These are phyloP conservation scores for Drosophila biarmipes DNA, from an alignment of 1,140 invertebrate species.

Conservation along the genomic window DNA sequence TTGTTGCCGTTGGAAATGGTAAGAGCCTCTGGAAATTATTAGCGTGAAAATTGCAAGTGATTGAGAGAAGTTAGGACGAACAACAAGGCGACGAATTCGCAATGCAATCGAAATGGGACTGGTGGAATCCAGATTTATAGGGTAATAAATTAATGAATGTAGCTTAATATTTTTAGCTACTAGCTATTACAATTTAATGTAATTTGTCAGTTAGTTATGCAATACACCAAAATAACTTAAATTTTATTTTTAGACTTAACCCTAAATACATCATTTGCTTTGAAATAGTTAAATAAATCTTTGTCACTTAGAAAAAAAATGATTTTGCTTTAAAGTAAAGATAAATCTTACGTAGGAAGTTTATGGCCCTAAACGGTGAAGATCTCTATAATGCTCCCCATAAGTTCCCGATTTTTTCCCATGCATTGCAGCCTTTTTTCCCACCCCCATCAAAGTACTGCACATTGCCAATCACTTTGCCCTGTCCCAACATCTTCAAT, in stretches of 20 bases:
- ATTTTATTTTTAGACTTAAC: too few species aligned
- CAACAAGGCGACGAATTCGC: conserved; percentile 24
- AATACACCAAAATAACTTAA: too few species aligned
- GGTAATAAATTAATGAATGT: too few species aligned
- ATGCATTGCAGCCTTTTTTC: conserved; percentile 5
- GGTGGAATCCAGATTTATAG: too few species aligned
- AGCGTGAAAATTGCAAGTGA: conserved; percentile 65
- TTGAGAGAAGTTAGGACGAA: conserved; percentile 29
- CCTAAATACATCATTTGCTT: too few species aligned
- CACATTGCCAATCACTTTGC: conserved; percentile 42
- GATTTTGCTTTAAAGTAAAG: too few species aligned
- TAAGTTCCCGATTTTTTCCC: conserved; percentile 8
- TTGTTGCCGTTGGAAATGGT: conserved; percentile 52
- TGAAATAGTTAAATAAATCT: too few species aligned
- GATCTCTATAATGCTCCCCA: background rate
- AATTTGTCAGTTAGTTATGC: too few species aligned
- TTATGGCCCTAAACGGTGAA: background rate
- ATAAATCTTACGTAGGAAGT: too few species aligned
- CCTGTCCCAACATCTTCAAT: conserved; percentile 41
- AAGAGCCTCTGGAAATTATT: conserved; percentile 64
- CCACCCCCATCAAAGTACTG: conserved; percentile 37
- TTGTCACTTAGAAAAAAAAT: too few species aligned
- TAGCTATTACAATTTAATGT: too few species aligned
- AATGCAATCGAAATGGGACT: conserved; percentile 5
- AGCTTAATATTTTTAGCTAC: too few species aligned